phyloP scores from a whole-genome alignment of 2,888 invertebrate genomes.

The Cyclophora punctaria region DNA sequence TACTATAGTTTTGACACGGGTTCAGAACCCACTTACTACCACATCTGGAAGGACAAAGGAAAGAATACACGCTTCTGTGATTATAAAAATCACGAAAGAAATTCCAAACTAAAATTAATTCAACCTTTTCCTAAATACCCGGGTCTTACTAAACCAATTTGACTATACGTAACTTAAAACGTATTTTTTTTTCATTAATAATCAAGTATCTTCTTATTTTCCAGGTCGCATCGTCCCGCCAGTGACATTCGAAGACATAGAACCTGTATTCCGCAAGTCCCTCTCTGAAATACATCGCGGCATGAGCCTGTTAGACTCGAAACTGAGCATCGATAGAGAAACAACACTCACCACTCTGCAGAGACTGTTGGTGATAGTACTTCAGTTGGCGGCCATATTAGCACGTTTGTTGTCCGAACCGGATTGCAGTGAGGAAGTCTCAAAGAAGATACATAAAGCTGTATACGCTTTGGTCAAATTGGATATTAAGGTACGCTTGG shows the following conservation, averaged over 20 bases:
- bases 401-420: slow-evolving; percentile 79
- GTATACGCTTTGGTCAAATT: slow-evolving; percentile 86
- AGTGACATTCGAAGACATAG: slow-evolving; percentile 86
- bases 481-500: slow-evolving; percentile 72
- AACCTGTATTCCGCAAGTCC: slow-evolving; percentile 87
- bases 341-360: slow-evolving; percentile 82
- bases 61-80: no score
- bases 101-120: no score
- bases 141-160: no score
- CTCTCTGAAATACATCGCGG: slow-evolving; percentile 84
- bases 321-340: slow-evolving; percentile 81
- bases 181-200: no score
- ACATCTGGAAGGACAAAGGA: no score
- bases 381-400: slow-evolving; percentile 87
- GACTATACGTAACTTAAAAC: background rate
- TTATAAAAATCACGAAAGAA: no score
- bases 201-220: background rate
- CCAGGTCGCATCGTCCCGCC: slow-evolving; percentile 83
- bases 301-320: slow-evolving; percentile 74
- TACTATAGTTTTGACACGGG: no score
- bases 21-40: no score
- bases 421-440: slow-evolving; percentile 63
- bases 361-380: slow-evolving; percentile 87
- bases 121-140: no score
- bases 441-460: slow-evolving; percentile 78